phyloP scores from a whole-genome alignment of 2,888 invertebrate species.

The Heteromyza rotundicornis region DNA sequence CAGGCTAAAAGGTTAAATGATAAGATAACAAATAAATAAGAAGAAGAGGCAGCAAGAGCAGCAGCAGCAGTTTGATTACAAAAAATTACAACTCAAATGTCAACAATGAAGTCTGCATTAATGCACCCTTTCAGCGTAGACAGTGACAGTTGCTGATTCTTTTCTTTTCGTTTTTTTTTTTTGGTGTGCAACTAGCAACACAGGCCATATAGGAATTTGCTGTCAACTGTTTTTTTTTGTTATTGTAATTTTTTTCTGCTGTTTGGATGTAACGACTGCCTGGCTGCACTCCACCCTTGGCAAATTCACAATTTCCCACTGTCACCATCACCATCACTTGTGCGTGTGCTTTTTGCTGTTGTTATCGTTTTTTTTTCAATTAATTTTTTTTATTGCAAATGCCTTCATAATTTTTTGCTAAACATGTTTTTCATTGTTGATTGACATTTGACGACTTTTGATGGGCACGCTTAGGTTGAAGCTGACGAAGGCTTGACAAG shows the following conservation, averaged over 20 bases:
- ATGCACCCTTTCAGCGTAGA: slow-evolving; percentile 23
- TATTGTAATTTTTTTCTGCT: background rate
- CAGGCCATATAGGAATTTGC: slow-evolving; percentile 27
- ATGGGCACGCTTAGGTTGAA: slow-evolving; percentile 40
- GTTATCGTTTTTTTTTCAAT: background rate
- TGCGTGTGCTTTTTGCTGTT: slow-evolving; percentile 11
- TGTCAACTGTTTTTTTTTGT: slow-evolving; percentile 21
- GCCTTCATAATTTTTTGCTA: slow-evolving; percentile 25
- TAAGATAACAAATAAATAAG: background rate
- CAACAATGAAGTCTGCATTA: slow-evolving; percentile 35
- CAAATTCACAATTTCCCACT: background rate
- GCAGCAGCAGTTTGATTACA: background rate
- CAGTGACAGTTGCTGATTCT: background rate
- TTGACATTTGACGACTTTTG: slow-evolving; percentile 51
- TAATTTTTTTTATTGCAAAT: background rate
- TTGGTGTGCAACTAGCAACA: too few species aligned
- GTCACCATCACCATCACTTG: slow-evolving; percentile 8
- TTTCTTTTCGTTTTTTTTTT: too few species aligned
- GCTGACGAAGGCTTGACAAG: slow-evolving; percentile 3
- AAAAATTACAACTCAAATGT: slow-evolving; percentile 27
- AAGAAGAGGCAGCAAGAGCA: background rate
- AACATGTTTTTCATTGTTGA: slow-evolving; percentile 35
- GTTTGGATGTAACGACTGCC: slow-evolving; percentile 10
- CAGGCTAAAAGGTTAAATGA: background rate
- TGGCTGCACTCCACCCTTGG: slow-evolving; percentile 15